Evolutionary conservation across 2,113 vertebrate genomes (phyloP), one percentile per base, ranked within the genome.

Genomic region (Cervus canadensis): DNA sequence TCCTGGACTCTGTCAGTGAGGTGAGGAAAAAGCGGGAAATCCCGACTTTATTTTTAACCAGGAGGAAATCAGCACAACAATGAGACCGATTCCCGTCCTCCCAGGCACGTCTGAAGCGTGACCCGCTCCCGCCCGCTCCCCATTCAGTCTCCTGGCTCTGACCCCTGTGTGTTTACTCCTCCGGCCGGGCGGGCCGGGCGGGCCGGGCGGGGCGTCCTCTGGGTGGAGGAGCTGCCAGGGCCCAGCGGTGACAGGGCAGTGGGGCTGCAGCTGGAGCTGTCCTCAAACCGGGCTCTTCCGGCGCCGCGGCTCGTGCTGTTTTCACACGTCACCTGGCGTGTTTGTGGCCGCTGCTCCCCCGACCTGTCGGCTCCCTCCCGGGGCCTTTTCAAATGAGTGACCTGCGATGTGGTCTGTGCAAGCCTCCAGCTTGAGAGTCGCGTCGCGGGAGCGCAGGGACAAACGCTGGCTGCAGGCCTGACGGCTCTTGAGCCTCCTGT

Each of bases 141-240:
- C 67, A 0, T 6, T 21, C n/a, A 5, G 67, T 23, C 67, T 5
- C 64, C n/a, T 0, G 1, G 64, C 17, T 5, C 17, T 26, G 33
- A 9, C 10, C 14, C 86, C 11, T 52, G 43, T 60, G 23, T 50
- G 16, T 11, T 1, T 21, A 19, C 64, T 9, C 16, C 64, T 25
- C 3, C 9, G 7, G 40, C 43, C 43, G 43, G 43, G 43, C 36
- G 36, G 36, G 36, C 36, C 36, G 36, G 36, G 36, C 43, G 7
- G 43, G 56, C 40, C 40, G 59, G 36, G 83, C 60, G 8, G 23
- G 4, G 6, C 78, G 25, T 28, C 79, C 79, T 48, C 48, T 45
- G 40, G 21, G 5, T 9, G 1, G 0, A 19, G 30, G 19, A 9
- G 16, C 82, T 28, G 23, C 54, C 48, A 1, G 36, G 3, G 25